Evolutionary conservation across 1,140 invertebrate genomes (phyloP), one percentile per base, ranked within the genome.

Genomic region (Anastrepha ludens): DNA sequence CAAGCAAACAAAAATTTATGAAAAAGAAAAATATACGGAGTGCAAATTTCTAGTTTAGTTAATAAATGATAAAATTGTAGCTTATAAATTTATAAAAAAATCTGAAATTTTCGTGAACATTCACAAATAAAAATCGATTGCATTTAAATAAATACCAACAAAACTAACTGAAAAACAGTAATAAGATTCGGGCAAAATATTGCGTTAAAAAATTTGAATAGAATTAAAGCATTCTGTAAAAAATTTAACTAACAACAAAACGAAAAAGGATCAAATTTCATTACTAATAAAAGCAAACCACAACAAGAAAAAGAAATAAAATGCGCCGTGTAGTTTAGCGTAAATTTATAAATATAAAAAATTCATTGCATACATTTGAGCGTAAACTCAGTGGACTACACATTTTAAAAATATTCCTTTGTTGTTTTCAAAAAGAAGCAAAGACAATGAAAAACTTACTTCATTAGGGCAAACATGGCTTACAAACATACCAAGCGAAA

Each of bases 401-500:
- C 29, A 29, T 29, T 29, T 29, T 29, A 29, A 29, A 29, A 29
- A 29, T 29, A 29, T 29, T 29, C 29, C 29, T 29, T 29, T 29
- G 29, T 29, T 29, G 29, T 29, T 29, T 62, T 62, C 4, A 62
- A 62, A 62, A n/a, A 15, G 15, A 62, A 62, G 8, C 8, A 62
- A 17, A 17, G 4, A n/a, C 15, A 62, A 17, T 62, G 15, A 62
- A 17, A 17, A 62, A 4, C n/a, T 17, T 17, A 62, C 9, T 62
- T 15, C 60, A 62, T 62, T 62, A 17, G 20, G 9, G 8, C 65
- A 87, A 47, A 58, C 17, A 70, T 87, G 86, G 86, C 64, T 50
- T 70, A 58, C 6, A 55, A 81, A 81, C 74, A 81, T 29, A 70
- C 65, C 11, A 74, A 87, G 58, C 50, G 44, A 47, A 87, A 67